Conservation (phyloP, 2,113 vertebrate species). For the Serinus canaria region DNA sequence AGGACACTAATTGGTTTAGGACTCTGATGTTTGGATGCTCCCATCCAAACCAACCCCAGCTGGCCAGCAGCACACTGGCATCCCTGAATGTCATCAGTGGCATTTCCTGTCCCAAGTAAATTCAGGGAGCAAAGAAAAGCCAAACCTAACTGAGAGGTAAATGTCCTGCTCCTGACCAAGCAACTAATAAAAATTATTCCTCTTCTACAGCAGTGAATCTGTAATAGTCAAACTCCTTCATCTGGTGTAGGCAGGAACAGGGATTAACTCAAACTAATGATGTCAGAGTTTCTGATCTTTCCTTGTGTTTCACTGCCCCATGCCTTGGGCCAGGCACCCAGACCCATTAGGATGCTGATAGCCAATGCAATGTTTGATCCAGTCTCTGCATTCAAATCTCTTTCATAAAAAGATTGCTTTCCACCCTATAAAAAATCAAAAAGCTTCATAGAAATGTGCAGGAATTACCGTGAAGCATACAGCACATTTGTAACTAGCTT, state of each 20-base stretch:
- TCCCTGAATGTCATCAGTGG: not conserved
- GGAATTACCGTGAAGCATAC: not conserved
- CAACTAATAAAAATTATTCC: not conserved
- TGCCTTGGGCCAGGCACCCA: not conserved
- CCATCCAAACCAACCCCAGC: not conserved
- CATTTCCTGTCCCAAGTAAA: not conserved
- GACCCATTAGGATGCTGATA: not conserved
- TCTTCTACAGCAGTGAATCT: not conserved
- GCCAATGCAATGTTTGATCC: not conserved
- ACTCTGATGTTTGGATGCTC: not conserved
- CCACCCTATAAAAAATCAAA: not conserved
- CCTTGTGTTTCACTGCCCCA: not conserved
- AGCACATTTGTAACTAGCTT: fast-evolving
- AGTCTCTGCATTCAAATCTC: not conserved
- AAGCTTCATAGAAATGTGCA: not conserved
- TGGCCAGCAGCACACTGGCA: not conserved
- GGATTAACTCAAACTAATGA: not conserved
- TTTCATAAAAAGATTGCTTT: not conserved
- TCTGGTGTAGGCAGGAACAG: not conserved
- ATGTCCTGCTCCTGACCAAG: not conserved
- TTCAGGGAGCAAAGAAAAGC: not conserved
- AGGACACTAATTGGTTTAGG: not conserved
- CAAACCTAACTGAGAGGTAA: not conserved
- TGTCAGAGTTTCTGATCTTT: not conserved
- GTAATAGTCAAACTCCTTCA: not conserved